phyloP scores from a whole-genome alignment of 1,140 invertebrate genomes.

The Melitaea cinxia region DNA sequence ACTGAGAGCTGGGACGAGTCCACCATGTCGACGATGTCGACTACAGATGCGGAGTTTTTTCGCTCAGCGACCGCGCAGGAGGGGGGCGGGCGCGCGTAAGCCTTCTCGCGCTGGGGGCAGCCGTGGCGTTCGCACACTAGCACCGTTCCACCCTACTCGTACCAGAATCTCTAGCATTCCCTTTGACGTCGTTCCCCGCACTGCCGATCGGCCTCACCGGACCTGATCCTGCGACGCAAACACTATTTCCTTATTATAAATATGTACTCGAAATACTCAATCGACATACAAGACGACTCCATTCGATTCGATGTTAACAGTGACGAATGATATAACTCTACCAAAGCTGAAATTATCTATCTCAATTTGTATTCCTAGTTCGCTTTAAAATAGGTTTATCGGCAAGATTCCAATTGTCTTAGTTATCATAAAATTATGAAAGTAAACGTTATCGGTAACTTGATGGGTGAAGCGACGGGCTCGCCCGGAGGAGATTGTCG shows the following conservation, averaged over 20 bases:
- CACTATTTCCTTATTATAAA: constrained; percentile 4
- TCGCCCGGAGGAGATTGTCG: constrained; percentile 57
- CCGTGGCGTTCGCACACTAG: constrained; percentile 73
- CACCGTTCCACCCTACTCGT: constrained; percentile 70
- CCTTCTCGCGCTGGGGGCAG: constrained; percentile 67
- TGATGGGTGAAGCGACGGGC: constrained; percentile 48
- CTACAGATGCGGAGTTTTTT: constrained; percentile 80
- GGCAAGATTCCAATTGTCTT: constrained; percentile 77
- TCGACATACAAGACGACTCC: neutral
- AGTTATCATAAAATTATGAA: constrained; percentile 74
- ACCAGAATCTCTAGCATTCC: constrained; percentile 53
- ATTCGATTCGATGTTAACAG: constrained; percentile 27
- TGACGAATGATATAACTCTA: constrained; percentile 71
- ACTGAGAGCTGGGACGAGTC: constrained; percentile 74
- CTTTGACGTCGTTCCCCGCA: constrained; percentile 47
- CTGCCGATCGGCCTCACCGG: constrained; percentile 43
- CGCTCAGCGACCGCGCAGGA: constrained; percentile 78
- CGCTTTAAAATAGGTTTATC: constrained; percentile 79
- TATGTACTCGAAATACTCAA: constrained; percentile 44
- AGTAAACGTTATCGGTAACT: constrained; percentile 61
- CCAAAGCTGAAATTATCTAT: constrained; percentile 80
- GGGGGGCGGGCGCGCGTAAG: constrained; percentile 69
- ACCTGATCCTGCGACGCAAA: neutral
- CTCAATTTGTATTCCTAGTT: constrained; percentile 80
- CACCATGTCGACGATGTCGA: constrained; percentile 74